A percentile compares a stretch with the other conserved stretches of the same genome.
These are phyloP conservation scores for Aplocera efformata DNA, from an alignment of 2,888 invertebrate genomes.

Conservation along the genomic window DNA sequence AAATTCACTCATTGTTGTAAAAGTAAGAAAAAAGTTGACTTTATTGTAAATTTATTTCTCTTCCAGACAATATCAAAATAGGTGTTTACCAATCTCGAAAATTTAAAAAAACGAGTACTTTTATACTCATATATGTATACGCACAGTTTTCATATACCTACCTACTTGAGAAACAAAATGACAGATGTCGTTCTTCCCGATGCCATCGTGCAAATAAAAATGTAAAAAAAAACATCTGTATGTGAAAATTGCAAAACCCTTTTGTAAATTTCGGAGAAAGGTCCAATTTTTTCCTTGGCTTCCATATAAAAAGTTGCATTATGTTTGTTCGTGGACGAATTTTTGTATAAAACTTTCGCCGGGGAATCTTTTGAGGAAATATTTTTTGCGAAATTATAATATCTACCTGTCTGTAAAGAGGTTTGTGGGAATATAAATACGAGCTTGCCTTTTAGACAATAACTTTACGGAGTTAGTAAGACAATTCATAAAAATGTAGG, in stretches of 20 bases:
- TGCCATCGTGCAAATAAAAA: conserved; percentile 16
- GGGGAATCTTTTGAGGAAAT: conserved; percentile 39
- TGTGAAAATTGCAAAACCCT: conserved; percentile 72
- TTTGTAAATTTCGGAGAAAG: conserved; percentile 67
- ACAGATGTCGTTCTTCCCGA: conserved; percentile 26
- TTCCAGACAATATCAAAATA: too few relatives aligned
- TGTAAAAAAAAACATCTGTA: conserved; percentile 54
- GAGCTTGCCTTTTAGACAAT: conserved; percentile 23
- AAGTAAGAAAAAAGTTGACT: not conserved
- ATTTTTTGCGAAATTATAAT: conserved; percentile 35
- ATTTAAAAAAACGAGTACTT: too few relatives aligned
- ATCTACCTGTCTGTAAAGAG: conserved; percentile 50
- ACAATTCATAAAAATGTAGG: too few relatives aligned
- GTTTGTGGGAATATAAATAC: conserved; percentile 40
- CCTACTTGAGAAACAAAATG: too few relatives aligned
- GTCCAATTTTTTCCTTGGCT: conserved; percentile 51
- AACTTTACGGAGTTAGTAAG: not conserved
- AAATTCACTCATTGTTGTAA: conserved; percentile 11
- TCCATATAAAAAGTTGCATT: conserved; percentile 56
- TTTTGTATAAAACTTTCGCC: conserved; percentile 72
- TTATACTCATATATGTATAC: too few relatives aligned
- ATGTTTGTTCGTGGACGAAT: conserved; percentile 49
- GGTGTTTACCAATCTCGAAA: too few relatives aligned
- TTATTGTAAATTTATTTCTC: too few relatives aligned
- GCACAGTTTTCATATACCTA: too few relatives aligned